These are phyloP conservation scores for Varanus salvator DNA, from an alignment of 2,113 vertebrate species.

Conservation along the genomic window DNA sequence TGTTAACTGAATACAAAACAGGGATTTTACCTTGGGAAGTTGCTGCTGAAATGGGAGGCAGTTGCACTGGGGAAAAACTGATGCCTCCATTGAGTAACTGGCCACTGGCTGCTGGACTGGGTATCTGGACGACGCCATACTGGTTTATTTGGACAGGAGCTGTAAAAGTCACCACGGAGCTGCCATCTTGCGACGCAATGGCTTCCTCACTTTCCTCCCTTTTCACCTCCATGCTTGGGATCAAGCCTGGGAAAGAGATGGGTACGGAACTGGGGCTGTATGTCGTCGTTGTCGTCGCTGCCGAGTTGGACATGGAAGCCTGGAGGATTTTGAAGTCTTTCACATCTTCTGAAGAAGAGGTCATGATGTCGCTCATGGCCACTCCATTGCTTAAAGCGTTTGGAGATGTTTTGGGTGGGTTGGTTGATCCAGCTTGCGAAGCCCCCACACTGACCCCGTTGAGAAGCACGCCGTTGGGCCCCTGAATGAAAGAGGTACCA, in stretches of 20 bases:
- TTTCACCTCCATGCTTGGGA: conserved; percentile 89
- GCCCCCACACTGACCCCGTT: conserved; percentile 92
- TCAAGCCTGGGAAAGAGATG: conserved; percentile 83
- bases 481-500: conserved; percentile 93
- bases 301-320: conserved; percentile 78
- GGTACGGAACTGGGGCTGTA: conserved; percentile 81
- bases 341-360: conserved; percentile 82
- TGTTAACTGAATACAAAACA: conserved; percentile 11
- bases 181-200: conserved; percentile 86
- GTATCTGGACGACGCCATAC: conserved; percentile 94
- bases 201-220: conserved; percentile 90
- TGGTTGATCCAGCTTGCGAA: conserved; percentile 88
- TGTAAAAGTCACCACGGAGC: conserved; percentile 90
- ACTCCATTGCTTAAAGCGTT: conserved; percentile 82
- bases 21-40: conserved; percentile 86
- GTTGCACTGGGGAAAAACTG: conserved; percentile 91
- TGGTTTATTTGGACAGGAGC: conserved; percentile 92
- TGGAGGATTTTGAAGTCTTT: conserved; percentile 89
- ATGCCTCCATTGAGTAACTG: conserved; percentile 88
- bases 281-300: conserved; percentile 63
- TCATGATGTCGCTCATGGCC: conserved; percentile 86
- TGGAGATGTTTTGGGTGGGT: conserved; percentile 83
- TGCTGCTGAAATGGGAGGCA: conserved; percentile 89
- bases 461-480: conserved; percentile 92
- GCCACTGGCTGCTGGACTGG: conserved; percentile 85